Evolutionary conservation across 2,113 vertebrate genomes (phyloP), one percentile per base, ranked within the genome.

Genomic region (Argyrosomus japonicus): DNA sequence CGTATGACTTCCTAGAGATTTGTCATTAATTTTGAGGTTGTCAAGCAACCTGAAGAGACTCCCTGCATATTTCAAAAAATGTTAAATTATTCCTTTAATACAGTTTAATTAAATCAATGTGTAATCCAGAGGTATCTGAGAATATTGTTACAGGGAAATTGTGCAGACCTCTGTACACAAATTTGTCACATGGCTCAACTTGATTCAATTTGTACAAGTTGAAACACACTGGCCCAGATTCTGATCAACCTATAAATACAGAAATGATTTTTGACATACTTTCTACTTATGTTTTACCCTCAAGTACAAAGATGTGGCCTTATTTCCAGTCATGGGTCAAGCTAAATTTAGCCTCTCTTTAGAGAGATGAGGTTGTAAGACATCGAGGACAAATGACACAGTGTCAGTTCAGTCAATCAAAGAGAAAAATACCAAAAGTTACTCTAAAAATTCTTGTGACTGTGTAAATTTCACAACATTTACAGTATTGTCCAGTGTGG

Each of bases 401-500:
- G 65, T 60, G 45, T 68, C 40, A 50, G 45, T 72, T 60, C 47
- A 74, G 62, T 73, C 40, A 70, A 3, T 75, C 14, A 67, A 23
- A 71, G 40, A 11, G 14, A 25, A 65, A 45, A 21, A 64, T 75
- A 63, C n/a, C n/a, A 60, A 72, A 79, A 23, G 67, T 65, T 10
- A 63, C 48, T 63, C n/a, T 12, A 6, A 64, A 47, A 53, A 12
- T 18, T 43, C 21, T 17, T 47, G 2, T 51, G 40, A 69, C 50
- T 11, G 15, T 68, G 1, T 68, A 6, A 7, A 27, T 60, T 62
- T 63, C 19, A 68, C 48, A 57, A 68, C 47, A 79, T 71, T 75
- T 62, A 85, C 79, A 79, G 48, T 68, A 78, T 63, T 72, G 70
- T 61, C 40, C 56, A 71, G 17, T 74, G 51, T 70, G 47, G 32